phyloP scores from a whole-genome alignment of 2,797 vertebrate species.

The Chelon auratus region DNA sequence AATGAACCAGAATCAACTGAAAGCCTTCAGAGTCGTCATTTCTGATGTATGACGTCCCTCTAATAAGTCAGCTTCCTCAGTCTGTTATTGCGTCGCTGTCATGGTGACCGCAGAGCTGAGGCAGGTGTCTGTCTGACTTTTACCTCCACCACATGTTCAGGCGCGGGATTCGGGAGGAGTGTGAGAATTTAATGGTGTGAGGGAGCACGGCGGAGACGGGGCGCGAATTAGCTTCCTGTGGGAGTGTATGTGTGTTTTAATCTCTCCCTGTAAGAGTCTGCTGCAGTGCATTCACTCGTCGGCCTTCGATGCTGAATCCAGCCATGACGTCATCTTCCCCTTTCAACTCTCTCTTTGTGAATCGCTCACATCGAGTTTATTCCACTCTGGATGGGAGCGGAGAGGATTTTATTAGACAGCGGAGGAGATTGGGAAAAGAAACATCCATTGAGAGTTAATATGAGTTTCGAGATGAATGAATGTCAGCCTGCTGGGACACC shows the following conservation, averaged over 20 bases:
- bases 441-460: conserved; percentile 11
- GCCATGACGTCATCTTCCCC: conserved; percentile 77
- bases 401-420: conserved; percentile 36
- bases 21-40: background rate
- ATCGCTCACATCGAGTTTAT: conserved; percentile 41
- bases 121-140: conserved; percentile 41
- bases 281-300: conserved; percentile 73
- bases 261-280: conserved; percentile 47
- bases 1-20: no score
- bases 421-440: background rate
- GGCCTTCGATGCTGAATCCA: conserved; percentile 69
- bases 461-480: no score
- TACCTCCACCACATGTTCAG: conserved; percentile 39
- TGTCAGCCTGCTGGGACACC: no score
- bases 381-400: conserved; percentile 35
- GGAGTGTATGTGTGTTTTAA: conserved; percentile 23
- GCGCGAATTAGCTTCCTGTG: conserved; percentile 46
- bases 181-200: conserved; percentile 73
- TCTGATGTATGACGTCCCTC: conserved; percentile 5
- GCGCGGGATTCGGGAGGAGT: conserved; percentile 39
- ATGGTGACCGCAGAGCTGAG: conserved; percentile 16
- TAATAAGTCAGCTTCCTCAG: conserved; percentile 1
- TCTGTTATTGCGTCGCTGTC: conserved; percentile 19
- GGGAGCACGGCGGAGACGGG: conserved; percentile 36
- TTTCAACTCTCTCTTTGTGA: conserved; percentile 65